Conservation (phyloP, 2,888 invertebrate species). For the Drosophila bunnanda region DNA sequence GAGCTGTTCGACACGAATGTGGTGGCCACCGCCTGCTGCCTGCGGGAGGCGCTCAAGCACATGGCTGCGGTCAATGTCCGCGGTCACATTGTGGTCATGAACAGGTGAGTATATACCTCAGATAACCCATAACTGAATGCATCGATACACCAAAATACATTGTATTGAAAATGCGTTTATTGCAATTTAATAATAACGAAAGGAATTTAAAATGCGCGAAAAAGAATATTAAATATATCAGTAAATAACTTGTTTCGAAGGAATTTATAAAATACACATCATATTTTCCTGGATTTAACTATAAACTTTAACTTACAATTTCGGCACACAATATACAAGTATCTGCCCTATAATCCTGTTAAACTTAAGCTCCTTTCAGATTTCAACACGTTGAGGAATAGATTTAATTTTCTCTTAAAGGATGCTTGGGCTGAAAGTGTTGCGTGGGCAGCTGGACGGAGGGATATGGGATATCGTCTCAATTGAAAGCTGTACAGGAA, state of each 20-base stretch:
- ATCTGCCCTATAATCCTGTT: not conserved
- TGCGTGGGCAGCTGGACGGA: not conserved
- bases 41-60: slow-evolving; percentile 86
- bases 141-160: no score
- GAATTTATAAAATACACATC: not conserved
- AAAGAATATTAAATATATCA: not conserved
- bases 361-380: not conserved
- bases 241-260: not conserved
- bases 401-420: not conserved
- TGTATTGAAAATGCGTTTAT: no score
- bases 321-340: no score
- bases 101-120: slow-evolving; percentile 85
- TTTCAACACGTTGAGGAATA: not conserved
- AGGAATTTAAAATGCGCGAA: no score
- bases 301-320: not conserved
- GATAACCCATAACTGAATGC: no score
- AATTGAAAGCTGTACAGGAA: slow-evolving; percentile 20
- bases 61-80: slow-evolving; percentile 86
- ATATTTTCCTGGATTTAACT: not conserved
- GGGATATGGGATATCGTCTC: not conserved
- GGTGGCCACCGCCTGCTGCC: slow-evolving; percentile 86
- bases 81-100: slow-evolving; percentile 88
- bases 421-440: slow-evolving; percentile 9
- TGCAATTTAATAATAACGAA: no score
- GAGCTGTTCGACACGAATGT: slow-evolving; percentile 86